Base-by-base conservation (phyloP, 2,113 vertebrate species). In the Callipepla squamata region DNA sequence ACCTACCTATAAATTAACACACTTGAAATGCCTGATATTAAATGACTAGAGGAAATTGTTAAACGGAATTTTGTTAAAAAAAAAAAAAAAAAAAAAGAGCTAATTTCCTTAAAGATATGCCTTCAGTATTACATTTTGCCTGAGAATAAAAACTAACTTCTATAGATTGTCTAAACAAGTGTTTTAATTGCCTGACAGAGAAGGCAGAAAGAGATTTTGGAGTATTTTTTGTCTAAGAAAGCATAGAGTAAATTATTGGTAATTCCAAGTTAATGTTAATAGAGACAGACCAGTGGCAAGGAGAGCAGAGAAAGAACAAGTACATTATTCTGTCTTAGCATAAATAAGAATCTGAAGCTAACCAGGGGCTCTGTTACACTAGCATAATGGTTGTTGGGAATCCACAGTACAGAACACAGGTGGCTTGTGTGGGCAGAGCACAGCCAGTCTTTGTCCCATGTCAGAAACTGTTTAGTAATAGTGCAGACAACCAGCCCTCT, bases 381-480 rank as follows among this genome's bases (percentile, higher is more conserved):
- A 30, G 19, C 22, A 19, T 13, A 34, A 20, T 5, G 17, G 34
- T n/a, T 58, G 53, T 3, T 36, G 40, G 6, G 42, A n/a, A 63
- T 61, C 16, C 25, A 16, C 19, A 32, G 44, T 16, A 8, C 51
- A 50, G 30, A 15, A 5, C 14, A 20, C 17, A 13, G 20, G 4
- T 22, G 42, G 26, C 62, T 72, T 30, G 30, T 50, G 16, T 62
- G 7, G 16, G 14, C 22, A 12, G n/a, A 38, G 61, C 47, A 21
- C 2, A 50, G 8, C 7, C 25, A 22, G 6, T 7, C 1, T 11
- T 26, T 44, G 30, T 61, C 9, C 58, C n/a, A 0, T 26, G 3
- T 6, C 32, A 21, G 63, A 74, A 77, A 16, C 40, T 53, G 30
- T 53, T 53, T 30, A 32, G 50, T 3, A n/a, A 8, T 61, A 28